A percentile compares a stretch with the other conserved stretches of the same genome.
Evolutionary conservation across 1,140 invertebrate species (phyloP).

Genomic region (Drosophila micromelanica): DNA sequence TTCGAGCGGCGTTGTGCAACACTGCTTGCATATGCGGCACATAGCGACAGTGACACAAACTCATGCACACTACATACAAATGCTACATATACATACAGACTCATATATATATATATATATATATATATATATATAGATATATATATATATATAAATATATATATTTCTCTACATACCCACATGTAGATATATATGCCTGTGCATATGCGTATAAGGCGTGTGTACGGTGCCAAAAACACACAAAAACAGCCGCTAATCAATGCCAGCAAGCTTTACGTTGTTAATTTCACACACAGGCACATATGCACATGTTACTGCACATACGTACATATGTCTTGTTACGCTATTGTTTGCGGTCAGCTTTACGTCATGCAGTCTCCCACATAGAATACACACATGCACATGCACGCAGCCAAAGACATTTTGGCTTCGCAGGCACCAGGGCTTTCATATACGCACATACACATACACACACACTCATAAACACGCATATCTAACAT

Average conservation of each 20-base stretch:
- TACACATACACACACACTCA: conserved; percentile 23
- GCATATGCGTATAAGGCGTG: conserved; percentile 40
- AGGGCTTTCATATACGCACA: conserved; percentile 31
- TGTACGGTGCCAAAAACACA: conserved; percentile 52
- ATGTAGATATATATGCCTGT: conserved; percentile 2
- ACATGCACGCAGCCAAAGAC: conserved; percentile 25
- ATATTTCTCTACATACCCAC: background rate
- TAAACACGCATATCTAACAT: conserved; percentile 4
- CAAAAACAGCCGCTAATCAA: conserved; percentile 56
- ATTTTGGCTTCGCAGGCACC: conserved; percentile 8
- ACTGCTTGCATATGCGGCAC: conserved; percentile 49
- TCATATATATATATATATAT: conserved; percentile 8
- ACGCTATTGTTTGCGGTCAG: conserved; percentile 46
- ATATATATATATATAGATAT: conserved; percentile 9
- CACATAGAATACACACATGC: conserved; percentile 59
- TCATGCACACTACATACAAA: conserved; percentile 14
- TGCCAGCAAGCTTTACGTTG: conserved; percentile 55
- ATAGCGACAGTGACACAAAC: conserved; percentile 48
- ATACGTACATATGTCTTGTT: conserved; percentile 28
- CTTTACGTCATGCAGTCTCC: conserved; percentile 77
- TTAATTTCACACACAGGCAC: conserved; percentile 60
- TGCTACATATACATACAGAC: conserved; percentile 6
- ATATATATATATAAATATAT: background rate
- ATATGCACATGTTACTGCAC: conserved; percentile 16
- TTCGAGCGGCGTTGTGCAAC: conserved; percentile 35